Conservation (phyloP, 2,888 invertebrate species). For the Hartigia nigra region DNA sequence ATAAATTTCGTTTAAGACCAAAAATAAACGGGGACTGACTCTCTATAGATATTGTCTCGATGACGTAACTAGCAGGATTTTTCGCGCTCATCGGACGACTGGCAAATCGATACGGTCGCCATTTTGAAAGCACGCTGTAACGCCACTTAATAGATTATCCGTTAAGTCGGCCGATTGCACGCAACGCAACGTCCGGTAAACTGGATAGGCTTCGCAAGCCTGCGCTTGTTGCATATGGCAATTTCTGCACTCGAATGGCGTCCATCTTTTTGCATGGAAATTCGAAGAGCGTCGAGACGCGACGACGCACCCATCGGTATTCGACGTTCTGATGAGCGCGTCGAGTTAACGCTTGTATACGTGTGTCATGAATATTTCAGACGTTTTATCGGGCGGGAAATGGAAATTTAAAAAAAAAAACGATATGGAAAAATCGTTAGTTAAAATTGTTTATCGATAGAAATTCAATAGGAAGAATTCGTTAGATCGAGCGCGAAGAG, state of each 20-base stretch:
- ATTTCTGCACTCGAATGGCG: neutral
- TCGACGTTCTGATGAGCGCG: neutral
- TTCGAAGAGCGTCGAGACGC: neutral
- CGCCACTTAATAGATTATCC: slow-evolving; percentile 44
- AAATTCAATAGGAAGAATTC: neutral
- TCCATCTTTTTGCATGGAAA: neutral
- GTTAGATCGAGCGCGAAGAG: neutral
- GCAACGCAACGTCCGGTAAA: slow-evolving; percentile 40
- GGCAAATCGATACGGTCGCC: slow-evolving; percentile 14
- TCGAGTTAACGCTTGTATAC: neutral
- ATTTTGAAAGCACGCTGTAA: slow-evolving; percentile 22
- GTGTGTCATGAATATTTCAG: neutral
- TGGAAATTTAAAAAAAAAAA: neutral
- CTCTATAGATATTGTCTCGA: neutral
- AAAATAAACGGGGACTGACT: neutral
- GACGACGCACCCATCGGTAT: neutral
- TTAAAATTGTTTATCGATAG: neutral
- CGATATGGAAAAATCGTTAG: neutral
- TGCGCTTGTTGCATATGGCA: slow-evolving; percentile 37
- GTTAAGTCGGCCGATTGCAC: slow-evolving; percentile 42
- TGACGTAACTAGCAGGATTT: neutral
- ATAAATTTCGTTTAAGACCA: neutral
- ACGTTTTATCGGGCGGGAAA: neutral
- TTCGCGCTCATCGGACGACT: neutral
- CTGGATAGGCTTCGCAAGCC: slow-evolving; percentile 15